Evolutionary conservation across 1,140 invertebrate species (phyloP).

Genomic region (Andricus grossulariae): DNA sequence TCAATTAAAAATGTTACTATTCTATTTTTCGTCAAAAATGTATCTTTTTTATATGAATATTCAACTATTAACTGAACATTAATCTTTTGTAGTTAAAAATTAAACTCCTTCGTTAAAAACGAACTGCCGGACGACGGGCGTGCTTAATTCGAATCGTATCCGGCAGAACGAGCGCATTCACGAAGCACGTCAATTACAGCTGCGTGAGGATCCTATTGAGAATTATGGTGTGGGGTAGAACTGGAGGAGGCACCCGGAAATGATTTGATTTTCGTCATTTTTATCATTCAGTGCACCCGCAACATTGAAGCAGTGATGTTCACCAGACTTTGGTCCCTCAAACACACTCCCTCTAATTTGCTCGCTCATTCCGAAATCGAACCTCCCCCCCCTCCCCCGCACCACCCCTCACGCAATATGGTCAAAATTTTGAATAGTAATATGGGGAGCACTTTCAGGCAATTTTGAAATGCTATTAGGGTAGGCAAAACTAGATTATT

Average conservation of each 20-base stretch:
- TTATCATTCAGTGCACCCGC: constrained; percentile 46
- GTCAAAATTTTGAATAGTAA: no score
- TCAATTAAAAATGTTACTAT: no score
- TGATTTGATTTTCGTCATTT: constrained; percentile 62
- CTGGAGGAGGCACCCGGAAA: constrained; percentile 46
- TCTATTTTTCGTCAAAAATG: no score
- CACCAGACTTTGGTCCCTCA: neutral
- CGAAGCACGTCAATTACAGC: constrained; percentile 68
- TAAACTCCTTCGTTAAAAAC: no score
- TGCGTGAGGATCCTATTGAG: constrained; percentile 39
- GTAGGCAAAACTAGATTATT: no score
- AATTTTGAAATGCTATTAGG: no score
- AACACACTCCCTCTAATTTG: neutral
- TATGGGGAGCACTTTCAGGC: no score
- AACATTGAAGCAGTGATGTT: constrained; percentile 40
- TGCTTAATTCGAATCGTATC: constrained; percentile 68
- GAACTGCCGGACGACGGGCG: constrained; percentile 61
- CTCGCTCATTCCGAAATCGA: no score
- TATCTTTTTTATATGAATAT: neutral
- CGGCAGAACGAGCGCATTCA: constrained; percentile 66
- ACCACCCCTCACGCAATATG: no score
- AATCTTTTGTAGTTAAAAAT: no score
- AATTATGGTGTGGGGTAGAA: neutral
- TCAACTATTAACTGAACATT: neutral
- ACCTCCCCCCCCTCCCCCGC: no score